Percentiles rank a stretch among this genome's conserved stretches.
Evolutionary conservation across 2,797 vertebrate species (phyloP).

Genomic region (Neopelma chrysocephalum): DNA sequence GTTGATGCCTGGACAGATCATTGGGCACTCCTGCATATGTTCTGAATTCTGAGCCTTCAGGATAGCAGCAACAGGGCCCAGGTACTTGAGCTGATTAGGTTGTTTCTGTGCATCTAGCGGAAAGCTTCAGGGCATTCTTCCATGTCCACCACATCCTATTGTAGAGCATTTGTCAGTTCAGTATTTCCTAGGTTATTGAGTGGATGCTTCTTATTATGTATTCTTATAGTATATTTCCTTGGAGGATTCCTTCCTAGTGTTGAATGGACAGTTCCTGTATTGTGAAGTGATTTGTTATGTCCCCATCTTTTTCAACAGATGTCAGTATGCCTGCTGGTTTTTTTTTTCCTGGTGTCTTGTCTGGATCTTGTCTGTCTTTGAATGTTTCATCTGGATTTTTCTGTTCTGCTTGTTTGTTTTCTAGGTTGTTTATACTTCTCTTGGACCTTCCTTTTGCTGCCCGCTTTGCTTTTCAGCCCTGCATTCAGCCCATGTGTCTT

Average conservation of each 20-base stretch:
- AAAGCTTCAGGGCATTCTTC: not conserved
- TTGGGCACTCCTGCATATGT: rapidly evolving
- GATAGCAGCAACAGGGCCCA: not conserved
- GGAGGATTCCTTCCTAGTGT: not conserved
- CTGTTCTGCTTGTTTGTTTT: not conserved
- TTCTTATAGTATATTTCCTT: not conserved
- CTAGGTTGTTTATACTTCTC: not conserved
- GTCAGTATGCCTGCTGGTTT: not conserved
- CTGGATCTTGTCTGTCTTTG: not conserved
- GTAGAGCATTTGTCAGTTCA: not conserved
- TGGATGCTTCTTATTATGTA: not conserved
- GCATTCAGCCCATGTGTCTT: not conserved
- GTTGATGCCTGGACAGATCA: not conserved
- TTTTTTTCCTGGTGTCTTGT: not conserved
- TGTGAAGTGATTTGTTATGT: not conserved
- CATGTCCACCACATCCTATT: not conserved
- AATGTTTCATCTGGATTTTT: not conserved
- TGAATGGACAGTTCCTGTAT: not conserved
- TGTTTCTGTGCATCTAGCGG: not conserved
- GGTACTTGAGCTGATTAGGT: not conserved
- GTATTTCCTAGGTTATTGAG: not conserved
- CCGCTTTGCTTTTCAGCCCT: not conserved
- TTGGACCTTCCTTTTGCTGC: not conserved
- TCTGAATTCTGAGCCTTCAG: not conserved
- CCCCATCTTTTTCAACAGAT: not conserved